Evolutionary conservation across 1,140 invertebrate genomes (phyloP).

Genomic region (Drosophila lacertosa): DNA sequence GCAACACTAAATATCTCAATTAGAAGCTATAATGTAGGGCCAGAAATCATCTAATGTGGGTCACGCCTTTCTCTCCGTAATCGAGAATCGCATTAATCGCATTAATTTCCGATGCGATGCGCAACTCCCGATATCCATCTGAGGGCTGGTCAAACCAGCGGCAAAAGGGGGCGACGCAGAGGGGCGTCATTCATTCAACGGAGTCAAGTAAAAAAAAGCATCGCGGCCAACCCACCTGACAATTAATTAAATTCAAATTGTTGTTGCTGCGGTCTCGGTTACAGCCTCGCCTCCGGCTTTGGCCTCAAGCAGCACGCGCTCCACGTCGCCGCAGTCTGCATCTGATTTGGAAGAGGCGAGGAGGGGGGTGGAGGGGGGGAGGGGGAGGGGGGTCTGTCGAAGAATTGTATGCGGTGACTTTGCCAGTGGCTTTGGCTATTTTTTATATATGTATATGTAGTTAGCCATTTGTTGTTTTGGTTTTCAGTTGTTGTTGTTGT

Average conservation of each 20-base stretch:
- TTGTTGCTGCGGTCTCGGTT: slow-evolving; percentile 32
- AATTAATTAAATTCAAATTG: slow-evolving; percentile 75
- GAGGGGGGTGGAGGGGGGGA: no score
- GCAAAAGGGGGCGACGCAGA: neutral
- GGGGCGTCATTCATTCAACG: slow-evolving; percentile 57
- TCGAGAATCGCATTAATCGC: slow-evolving; percentile 49
- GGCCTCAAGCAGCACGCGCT: slow-evolving; percentile 34
- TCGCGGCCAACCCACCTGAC: slow-evolving; percentile 67
- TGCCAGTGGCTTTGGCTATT: slow-evolving; percentile 47
- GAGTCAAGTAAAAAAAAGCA: slow-evolving; percentile 29
- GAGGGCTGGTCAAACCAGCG: neutral
- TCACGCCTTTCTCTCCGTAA: slow-evolving; percentile 71
- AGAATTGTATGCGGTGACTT: slow-evolving; percentile 14
- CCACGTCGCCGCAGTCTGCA: slow-evolving; percentile 1
- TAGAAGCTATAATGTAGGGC: slow-evolving; percentile 66
- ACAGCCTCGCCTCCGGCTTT: slow-evolving; percentile 20
- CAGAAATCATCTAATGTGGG: slow-evolving; percentile 60
- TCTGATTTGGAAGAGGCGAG: slow-evolving; percentile 6
- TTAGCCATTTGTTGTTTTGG: slow-evolving; percentile 48
- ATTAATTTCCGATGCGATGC: slow-evolving; percentile 59
- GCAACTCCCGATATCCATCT: slow-evolving; percentile 45
- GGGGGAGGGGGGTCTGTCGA: neutral
- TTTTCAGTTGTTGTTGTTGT: slow-evolving; percentile 33
- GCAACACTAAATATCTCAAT: slow-evolving; percentile 82
- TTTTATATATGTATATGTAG: slow-evolving; percentile 56